Conservation (phyloP, 2,113 vertebrate species). For the Silurus glanis region DNA sequence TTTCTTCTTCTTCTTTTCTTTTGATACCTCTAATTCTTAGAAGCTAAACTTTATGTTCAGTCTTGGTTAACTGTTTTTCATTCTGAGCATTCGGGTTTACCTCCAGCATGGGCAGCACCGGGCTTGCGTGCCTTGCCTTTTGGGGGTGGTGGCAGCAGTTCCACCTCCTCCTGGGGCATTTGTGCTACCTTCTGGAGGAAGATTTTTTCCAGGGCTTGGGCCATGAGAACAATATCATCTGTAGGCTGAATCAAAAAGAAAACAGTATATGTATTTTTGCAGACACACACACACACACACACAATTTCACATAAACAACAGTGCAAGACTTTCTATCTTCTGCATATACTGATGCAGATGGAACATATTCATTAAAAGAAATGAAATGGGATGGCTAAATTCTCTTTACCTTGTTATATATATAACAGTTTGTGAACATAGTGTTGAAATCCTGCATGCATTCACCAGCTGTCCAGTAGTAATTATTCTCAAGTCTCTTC, state of each 20-base stretch:
- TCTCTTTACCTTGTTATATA: conserved; percentile 91
- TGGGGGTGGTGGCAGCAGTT: conserved; percentile 87
- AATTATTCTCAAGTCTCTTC: conserved; percentile 94
- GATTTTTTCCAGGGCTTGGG: conserved; percentile 96
- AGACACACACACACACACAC: neutral
- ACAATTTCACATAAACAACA: neutral
- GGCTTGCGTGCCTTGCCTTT: conserved; percentile 94
- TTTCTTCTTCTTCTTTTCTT: neutral
- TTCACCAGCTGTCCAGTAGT: conserved; percentile 98
- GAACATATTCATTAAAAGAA: neutral
- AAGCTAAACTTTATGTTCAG: neutral
- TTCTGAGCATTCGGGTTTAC: conserved; percentile 60
- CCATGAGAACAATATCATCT: conserved; percentile 98
- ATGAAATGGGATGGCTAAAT: neutral
- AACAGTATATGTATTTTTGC: neutral
- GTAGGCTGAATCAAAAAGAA: conserved; percentile 78
- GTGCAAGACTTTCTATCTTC: no score
- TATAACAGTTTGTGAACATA: conserved; percentile 99
- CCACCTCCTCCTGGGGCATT: conserved; percentile 98
- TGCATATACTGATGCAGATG: neutral
- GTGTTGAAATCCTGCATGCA: conserved; percentile 99
- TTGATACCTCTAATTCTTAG: neutral
- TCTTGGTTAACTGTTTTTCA: neutral
- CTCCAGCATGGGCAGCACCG: conserved; percentile 75
- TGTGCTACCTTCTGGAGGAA: conserved; percentile 98